These are phyloP conservation scores for Galeruca laticollis DNA, from an alignment of 2,888 invertebrate species.

Conservation along the genomic window DNA sequence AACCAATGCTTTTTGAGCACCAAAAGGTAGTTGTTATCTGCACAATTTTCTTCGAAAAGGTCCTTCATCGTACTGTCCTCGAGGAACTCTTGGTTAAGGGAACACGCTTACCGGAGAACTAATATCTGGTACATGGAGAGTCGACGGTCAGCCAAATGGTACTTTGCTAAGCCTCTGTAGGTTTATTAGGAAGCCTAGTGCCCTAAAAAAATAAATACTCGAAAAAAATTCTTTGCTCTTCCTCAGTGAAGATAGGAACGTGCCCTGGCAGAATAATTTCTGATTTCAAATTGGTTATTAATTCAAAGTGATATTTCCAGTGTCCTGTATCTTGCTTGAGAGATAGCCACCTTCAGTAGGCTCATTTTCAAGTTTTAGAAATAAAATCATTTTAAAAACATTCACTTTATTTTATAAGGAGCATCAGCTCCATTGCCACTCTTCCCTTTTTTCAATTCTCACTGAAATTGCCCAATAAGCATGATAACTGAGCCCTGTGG, in stretches of 20 bases:
- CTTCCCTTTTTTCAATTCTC: slow-evolving; percentile 28
- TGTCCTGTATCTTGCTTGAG: slow-evolving; percentile 16
- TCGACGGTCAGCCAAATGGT: slow-evolving; percentile 6
- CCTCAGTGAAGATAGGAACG: background rate
- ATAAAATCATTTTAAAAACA: slow-evolving; percentile 30
- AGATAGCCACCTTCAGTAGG: slow-evolving; percentile 17
- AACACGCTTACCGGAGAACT: background rate
- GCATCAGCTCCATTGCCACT: slow-evolving; percentile 24
- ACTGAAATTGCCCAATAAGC: too few relatives aligned
- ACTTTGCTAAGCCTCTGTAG: slow-evolving; percentile 6
- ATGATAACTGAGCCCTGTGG: too few relatives aligned
- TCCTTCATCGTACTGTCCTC: background rate
- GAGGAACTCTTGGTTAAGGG: background rate
- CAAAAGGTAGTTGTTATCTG: background rate
- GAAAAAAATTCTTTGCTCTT: slow-evolving; percentile 12
- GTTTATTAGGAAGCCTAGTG: slow-evolving; percentile 11
- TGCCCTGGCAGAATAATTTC: slow-evolving; percentile 13
- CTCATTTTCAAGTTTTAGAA: slow-evolving; percentile 16
- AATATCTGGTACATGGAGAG: slow-evolving; percentile 3
- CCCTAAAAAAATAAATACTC: background rate
- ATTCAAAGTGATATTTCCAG: background rate
- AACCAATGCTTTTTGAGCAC: background rate
- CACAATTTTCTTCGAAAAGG: slow-evolving; percentile 4
- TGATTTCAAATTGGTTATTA: too few relatives aligned
- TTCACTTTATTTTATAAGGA: slow-evolving; percentile 26